Conservation (phyloP, 2,888 invertebrate genomes). For the Drosophila neutralis region DNA sequence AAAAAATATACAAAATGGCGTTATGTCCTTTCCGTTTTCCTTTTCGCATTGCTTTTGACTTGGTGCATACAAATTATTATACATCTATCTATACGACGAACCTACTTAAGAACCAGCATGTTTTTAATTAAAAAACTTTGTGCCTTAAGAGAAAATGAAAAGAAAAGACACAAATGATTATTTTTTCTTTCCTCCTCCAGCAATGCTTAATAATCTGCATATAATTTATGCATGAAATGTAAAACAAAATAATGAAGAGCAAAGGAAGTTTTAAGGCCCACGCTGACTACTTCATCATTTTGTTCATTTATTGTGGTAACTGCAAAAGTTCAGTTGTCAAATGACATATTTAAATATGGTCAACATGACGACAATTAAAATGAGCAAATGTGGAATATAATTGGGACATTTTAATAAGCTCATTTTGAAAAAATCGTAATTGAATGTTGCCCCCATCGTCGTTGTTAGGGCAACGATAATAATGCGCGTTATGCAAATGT, state of each 20-base stretch:
- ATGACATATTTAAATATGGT: neutral
- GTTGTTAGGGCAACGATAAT: neutral
- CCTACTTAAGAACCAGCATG: constrained; percentile 2
- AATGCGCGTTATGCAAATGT: neutral
- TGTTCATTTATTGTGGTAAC: neutral
- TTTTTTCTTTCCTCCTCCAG: neutral
- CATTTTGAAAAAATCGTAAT: neutral
- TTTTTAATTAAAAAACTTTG: constrained; percentile 38
- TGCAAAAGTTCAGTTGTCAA: neutral
- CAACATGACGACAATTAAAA: neutral
- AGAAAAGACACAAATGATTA: neutral
- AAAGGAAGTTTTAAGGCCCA: neutral
- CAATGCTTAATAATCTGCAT: constrained; percentile 12
- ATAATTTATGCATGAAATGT: constrained; percentile 5
- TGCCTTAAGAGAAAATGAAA: neutral
- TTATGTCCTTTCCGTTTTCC: no score
- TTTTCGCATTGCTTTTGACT: neutral
- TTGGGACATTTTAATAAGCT: neutral
- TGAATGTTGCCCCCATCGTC: neutral
- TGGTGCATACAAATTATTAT: neutral
- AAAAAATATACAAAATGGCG: neutral
- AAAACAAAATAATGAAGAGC: neutral
- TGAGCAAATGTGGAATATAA: neutral
- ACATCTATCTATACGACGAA: neutral
- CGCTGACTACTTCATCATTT: neutral